Conservation (phyloP, 2,113 vertebrate genomes). For the Otocyon megalotis region DNA sequence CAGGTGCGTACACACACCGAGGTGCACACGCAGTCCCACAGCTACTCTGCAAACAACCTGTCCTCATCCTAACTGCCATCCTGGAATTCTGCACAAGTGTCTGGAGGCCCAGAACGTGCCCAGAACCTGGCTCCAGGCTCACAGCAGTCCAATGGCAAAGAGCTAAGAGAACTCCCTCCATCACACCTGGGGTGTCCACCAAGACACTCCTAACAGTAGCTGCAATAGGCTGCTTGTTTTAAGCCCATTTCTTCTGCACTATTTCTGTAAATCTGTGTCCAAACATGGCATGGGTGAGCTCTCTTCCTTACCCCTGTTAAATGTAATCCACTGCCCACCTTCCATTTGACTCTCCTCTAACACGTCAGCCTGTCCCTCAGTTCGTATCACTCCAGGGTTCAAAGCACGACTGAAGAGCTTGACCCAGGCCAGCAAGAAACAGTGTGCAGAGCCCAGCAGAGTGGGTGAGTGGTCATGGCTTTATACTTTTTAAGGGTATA, state of each 20-base stretch:
- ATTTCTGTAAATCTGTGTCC: fast-evolving
- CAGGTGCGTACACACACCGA: not conserved
- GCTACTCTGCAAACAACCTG: not conserved
- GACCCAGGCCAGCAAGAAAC: not conserved
- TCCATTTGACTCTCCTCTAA: not conserved
- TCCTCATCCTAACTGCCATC: too few relatives aligned
- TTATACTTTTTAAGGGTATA: not conserved
- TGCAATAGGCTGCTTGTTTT: not conserved
- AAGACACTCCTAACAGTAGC: fast-evolving
- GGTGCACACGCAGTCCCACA: not conserved
- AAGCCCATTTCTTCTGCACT: fast-evolving
- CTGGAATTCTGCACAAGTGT: not conserved
- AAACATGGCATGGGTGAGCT: fast-evolving
- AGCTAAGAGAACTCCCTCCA: fast-evolving
- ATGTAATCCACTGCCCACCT: not conserved
- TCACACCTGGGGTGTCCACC: fast-evolving
- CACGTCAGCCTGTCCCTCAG: not conserved
- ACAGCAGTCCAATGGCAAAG: not conserved
- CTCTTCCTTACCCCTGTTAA: not conserved
- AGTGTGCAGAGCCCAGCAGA: not conserved
- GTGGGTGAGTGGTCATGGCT: fast-evolving
- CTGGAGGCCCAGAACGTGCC: fast-evolving
- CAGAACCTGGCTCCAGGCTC: not conserved
- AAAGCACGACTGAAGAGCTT: not conserved
- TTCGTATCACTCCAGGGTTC: not conserved